phyloP scores from a whole-genome alignment of 2,888 invertebrate species.

The Netelia melanura region DNA sequence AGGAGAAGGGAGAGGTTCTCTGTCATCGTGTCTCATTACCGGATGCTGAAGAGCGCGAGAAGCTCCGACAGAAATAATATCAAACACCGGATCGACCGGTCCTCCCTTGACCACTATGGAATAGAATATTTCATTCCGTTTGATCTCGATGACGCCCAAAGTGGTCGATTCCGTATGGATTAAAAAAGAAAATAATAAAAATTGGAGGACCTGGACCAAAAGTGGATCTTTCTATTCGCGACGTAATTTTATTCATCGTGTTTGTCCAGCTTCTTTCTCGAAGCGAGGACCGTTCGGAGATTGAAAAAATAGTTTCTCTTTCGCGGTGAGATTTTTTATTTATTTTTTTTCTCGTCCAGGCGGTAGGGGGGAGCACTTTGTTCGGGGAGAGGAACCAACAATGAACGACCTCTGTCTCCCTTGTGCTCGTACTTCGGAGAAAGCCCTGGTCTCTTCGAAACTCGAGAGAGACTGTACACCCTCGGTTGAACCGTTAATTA shows the following conservation, averaged over 20 bases:
- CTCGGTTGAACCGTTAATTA: slow-evolving; percentile 78
- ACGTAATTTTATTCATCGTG: slow-evolving; percentile 76
- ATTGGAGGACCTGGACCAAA: slow-evolving; percentile 38
- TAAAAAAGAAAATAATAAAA: background rate
- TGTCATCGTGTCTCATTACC: slow-evolving; percentile 71
- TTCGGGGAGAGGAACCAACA: slow-evolving; percentile 6
- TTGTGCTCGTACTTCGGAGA: background rate
- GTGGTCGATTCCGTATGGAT: slow-evolving; percentile 57
- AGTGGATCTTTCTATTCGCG: slow-evolving; percentile 41
- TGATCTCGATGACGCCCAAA: slow-evolving; percentile 68
- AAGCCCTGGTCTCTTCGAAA: slow-evolving; percentile 6
- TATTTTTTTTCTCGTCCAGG: background rate
- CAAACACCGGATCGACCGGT: slow-evolving; percentile 68
- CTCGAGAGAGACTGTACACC: slow-evolving; percentile 36
- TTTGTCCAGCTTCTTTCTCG: slow-evolving; percentile 77
- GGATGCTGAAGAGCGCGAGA: slow-evolving; percentile 72
- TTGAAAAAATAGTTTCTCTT: slow-evolving; percentile 39
- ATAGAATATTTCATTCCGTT: slow-evolving; percentile 15
- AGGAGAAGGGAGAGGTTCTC: slow-evolving; percentile 28
- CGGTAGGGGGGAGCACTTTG: background rate
- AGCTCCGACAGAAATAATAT: slow-evolving; percentile 76
- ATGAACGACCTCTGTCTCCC: slow-evolving; percentile 23
- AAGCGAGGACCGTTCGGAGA: slow-evolving; percentile 2
- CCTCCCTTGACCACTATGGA: slow-evolving; percentile 9
- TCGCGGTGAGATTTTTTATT: background rate